Evolutionary conservation across 1,140 invertebrate genomes (phyloP), one percentile per base, ranked within the genome.

Genomic region (Trichonephila clavipes): DNA sequence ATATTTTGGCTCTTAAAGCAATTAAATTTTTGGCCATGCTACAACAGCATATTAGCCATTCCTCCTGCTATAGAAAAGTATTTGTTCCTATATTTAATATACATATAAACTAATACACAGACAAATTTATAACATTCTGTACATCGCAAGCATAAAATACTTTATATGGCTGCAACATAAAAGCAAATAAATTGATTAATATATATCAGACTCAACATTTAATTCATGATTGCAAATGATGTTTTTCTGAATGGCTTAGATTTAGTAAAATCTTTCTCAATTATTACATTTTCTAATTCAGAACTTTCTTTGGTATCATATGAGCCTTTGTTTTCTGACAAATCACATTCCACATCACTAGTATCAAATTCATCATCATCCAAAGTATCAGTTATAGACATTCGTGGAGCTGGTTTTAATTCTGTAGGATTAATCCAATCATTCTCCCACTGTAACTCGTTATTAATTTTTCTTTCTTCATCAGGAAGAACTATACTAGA

Each of bases 361-460:
- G 51, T 83, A 61, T 64, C 64, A 69, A 94, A 94, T 61, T 94
- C 93, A 58, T 59, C 14, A 10, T 94, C 93, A 59, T 94, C 93
- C 16, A 94, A 24, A 21, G 93, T 66, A 40, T 94, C 93, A 10
- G 69, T n/a, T 28, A 94, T 85, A 21, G 93, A 94, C 44, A 18
- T 19, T 62, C 24, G 28, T 0, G 21, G 18, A 21, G 12, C 19
- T 2, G 64, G n/a, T 28, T 61, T 21, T 34, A 66, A 19, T 58
- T 51, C 69, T 44, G 64, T 24, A 59, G 40, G 16, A 19, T 88
- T 19, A 24, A 94, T 34, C 93, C 93, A 94, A 14, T 94, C 62
- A 19, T 72, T 94, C n/a, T 94, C 94, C 94, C 94, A 94, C 58
- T 93, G 18, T 28, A 94, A 62, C n/a, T 94, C 24, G 3, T 34